phyloP scores from a whole-genome alignment of 2,113 vertebrate species.

The Micromys minutus region DNA sequence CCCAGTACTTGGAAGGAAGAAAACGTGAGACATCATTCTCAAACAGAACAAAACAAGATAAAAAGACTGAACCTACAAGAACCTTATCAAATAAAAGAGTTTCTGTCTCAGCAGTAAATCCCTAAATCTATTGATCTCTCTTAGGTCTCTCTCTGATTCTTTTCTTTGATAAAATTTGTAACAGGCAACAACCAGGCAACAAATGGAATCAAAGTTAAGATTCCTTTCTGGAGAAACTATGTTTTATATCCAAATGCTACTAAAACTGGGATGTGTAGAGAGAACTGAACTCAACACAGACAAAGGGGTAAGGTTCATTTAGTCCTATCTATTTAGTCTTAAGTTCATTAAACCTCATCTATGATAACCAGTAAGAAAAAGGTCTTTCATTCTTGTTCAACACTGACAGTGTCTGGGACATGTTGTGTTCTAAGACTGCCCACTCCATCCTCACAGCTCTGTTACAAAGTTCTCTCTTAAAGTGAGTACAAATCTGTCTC shows the following conservation, averaged over 20 bases:
- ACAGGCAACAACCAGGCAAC: neutral
- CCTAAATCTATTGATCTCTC: neutral
- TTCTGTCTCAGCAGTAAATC: neutral
- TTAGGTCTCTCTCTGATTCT: neutral
- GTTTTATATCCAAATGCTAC: neutral
- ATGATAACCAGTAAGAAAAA: neutral
- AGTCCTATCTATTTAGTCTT: neutral
- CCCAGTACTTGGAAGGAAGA: neutral
- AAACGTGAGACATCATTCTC: neutral
- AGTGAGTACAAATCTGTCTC: constrained; percentile 76
- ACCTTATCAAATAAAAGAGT: constrained; percentile 26
- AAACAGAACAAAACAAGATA: neutral
- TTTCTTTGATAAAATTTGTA: neutral
- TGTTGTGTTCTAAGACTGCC: constrained; percentile 64
- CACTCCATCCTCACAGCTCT: constrained; percentile 72
- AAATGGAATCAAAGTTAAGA: neutral
- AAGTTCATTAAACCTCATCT: neutral
- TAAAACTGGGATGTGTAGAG: too few relatives aligned
- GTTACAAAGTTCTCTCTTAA: constrained; percentile 69
- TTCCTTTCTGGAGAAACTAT: neutral
- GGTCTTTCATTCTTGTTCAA: neutral
- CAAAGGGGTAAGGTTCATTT: neutral
- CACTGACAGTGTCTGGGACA: constrained; percentile 50
- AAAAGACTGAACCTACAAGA: constrained; percentile 18
- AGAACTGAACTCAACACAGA: neutral